A percentile compares a stretch with the other conserved stretches of the same genome.
Evolutionary conservation across 2,113 vertebrate genomes (phyloP).

Genomic region (Gila orcuttii): DNA sequence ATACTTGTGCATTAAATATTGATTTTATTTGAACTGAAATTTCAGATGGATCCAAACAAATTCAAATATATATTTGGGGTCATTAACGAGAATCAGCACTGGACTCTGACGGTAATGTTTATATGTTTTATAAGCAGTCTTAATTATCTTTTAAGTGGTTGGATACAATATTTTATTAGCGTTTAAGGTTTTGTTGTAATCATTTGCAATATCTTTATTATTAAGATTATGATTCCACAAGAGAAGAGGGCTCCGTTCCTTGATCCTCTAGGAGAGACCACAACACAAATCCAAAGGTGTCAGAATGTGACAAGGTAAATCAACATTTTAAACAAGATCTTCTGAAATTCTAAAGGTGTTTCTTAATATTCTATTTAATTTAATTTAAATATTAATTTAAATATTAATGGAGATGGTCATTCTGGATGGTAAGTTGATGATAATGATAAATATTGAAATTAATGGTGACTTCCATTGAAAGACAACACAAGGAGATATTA

Average conservation of each 20-base stretch:
- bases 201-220: background rate
- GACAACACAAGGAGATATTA: background rate
- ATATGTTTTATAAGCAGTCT: background rate
- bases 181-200: background rate
- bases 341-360: background rate
- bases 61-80: background rate
- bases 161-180: background rate
- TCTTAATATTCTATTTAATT: background rate
- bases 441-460: background rate
- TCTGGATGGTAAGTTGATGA: background rate
- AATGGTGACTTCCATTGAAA: background rate
- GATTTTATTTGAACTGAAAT: background rate
- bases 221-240: constrained; percentile 5
- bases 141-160: background rate
- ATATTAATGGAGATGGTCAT: background rate
- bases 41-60: background rate
- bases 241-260: background rate
- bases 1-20: background rate
- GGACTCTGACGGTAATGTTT: background rate
- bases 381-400: too few relatives aligned
- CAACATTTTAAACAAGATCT: background rate
- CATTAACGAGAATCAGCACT: background rate
- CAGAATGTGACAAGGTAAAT: background rate
- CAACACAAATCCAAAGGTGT: background rate
- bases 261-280: background rate